These are phyloP conservation scores for Galeopsomyia nigrocyanea DNA, from an alignment of 2,888 invertebrate species.

Conservation along the genomic window DNA sequence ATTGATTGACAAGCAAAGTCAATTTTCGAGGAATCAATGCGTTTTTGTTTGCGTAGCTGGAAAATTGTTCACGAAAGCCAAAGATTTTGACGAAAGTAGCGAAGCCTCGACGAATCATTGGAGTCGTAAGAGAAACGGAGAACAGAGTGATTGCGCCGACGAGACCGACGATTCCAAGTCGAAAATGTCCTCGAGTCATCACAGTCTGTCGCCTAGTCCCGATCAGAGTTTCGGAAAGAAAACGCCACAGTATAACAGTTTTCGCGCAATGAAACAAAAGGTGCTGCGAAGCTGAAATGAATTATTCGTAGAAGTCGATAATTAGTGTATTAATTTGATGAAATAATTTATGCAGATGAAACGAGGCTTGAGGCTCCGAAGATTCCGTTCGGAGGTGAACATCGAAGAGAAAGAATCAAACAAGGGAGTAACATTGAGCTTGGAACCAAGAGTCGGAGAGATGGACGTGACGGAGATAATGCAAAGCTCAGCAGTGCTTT, in stretches of 20 bases:
- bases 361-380: constrained; percentile 65
- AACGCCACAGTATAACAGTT: constrained; percentile 64
- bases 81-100: constrained; percentile 41
- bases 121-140: constrained; percentile 42
- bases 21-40: too few species aligned
- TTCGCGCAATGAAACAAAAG: constrained; percentile 67
- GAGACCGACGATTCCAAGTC: constrained; percentile 38
- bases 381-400: constrained; percentile 68
- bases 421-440: constrained; percentile 59
- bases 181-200: constrained; percentile 53
- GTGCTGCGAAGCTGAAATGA: constrained; percentile 48
- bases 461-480: constrained; percentile 68
- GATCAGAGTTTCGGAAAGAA: constrained; percentile 62
- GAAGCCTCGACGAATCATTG: constrained; percentile 35
- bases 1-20: not conserved
- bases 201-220: constrained; percentile 61
- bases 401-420: constrained; percentile 65
- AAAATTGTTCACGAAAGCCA: constrained; percentile 38
- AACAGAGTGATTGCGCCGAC: constrained; percentile 39
- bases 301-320: too few species aligned
- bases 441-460: constrained; percentile 66
- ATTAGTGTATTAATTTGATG: not conserved
- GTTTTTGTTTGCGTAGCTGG: constrained; percentile 6
- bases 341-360: constrained; percentile 54
- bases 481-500: constrained; percentile 60